Base-by-base conservation (phyloP, 2,797 vertebrate genomes). In the Eremophila alpestris region DNA sequence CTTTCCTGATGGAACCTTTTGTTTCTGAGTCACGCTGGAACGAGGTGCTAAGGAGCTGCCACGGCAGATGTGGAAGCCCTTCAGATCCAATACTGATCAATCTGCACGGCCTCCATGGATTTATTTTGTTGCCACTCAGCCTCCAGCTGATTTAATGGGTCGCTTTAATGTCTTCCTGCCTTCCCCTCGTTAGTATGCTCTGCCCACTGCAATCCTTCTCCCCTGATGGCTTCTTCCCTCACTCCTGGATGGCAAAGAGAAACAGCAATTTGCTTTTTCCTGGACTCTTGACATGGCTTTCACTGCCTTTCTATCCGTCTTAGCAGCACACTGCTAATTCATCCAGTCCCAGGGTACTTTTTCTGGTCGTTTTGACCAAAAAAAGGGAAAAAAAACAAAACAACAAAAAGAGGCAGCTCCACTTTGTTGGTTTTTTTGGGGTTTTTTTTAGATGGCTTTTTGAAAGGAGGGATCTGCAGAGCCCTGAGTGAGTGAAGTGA, bases 71-170 rank as follows among this genome's bases (percentile, higher is more conserved):
- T 94, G 92, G 91, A 84, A 82, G 63, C 94, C 95, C 91, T 96
- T 97, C 94, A 93, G 83, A 94, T 87, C 80, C 95, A 87, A 94
- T 87, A 48, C 75, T 67, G 91, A 94, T 95, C 95, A 93, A 84
- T 74, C 91, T 77, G 60, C 71, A 24, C 59, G 67, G 87, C 71
- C 91, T 91, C 70, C 34, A 56, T 36, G 91, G 71, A 83, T 92
- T 95, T 95, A 52, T 82, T 95, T 95, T 87, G 40, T 86, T 91
- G 90, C 94, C 83, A 83, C 91, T 93, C 91, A 94, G 91, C 70
- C 89, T 55, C 56, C 49, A 90, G 89, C 80, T 62, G 74, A 45
- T 86, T 91, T 79, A 89, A 94, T 52, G 83, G 89, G 77, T 15
- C 88, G 77, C 77, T 91, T 90, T 60, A 90, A 94, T 27, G 41